Percentiles rank a stretch among this genome's conserved stretches.
Conservation (phyloP, 1,140 invertebrate genomes). For the Chlorops oryzae region DNA sequence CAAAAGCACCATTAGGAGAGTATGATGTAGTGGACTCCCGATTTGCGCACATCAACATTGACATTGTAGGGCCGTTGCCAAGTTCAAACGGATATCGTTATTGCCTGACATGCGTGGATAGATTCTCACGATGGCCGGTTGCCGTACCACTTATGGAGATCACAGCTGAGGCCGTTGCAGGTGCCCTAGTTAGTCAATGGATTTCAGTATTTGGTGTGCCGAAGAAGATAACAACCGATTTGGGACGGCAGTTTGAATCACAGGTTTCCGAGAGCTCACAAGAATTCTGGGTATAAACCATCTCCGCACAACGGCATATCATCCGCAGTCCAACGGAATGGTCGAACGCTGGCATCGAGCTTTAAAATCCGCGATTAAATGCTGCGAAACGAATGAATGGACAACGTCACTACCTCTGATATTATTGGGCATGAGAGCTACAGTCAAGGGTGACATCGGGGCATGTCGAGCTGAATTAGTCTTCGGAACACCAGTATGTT, state of each 20-base stretch:
- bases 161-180: constrained; percentile 31
- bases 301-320: constrained; percentile 42
- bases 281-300: constrained; percentile 19
- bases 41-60: no score
- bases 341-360: constrained; percentile 46
- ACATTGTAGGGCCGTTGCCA: no score
- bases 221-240: constrained; percentile 34
- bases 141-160: constrained; percentile 29
- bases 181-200: constrained; percentile 35
- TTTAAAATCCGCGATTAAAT: constrained; percentile 16
- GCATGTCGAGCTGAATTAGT: constrained; percentile 28
- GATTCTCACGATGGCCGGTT: constrained; percentile 34
- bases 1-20: not conserved
- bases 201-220: constrained; percentile 40
- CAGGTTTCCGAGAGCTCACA: constrained; percentile 25
- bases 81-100: constrained; percentile 15
- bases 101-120: constrained; percentile 28
- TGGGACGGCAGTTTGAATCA: constrained; percentile 27
- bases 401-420: constrained; percentile 38
- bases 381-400: constrained; percentile 31
- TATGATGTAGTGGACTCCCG: not conserved
- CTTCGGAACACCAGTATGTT: constrained; percentile 11
- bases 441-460: constrained; percentile 35
- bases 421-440: constrained; percentile 42
- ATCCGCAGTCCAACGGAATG: constrained; percentile 45